Conservation (phyloP, 2,797 vertebrate genomes). For the Dryobates pubescens region DNA sequence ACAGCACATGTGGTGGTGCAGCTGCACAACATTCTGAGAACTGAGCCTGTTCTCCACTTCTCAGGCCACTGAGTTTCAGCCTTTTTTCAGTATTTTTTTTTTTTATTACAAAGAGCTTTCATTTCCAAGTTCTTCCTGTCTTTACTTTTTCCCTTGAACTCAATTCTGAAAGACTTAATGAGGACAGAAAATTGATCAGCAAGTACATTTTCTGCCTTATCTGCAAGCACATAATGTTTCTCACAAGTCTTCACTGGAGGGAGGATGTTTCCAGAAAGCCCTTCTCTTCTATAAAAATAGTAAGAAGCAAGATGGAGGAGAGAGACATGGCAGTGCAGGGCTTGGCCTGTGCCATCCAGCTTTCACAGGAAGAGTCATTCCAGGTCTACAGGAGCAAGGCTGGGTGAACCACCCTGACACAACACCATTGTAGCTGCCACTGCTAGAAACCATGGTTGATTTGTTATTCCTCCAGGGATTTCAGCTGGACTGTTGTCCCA, state of each 20-base stretch:
- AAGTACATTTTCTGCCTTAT: conserved; percentile 20
- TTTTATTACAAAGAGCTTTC: not conserved
- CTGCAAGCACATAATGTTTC: conserved; percentile 36
- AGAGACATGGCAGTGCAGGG: not conserved
- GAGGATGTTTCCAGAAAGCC: not conserved
- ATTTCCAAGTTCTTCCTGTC: conserved; percentile 22
- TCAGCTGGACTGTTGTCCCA: not conserved
- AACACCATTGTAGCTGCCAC: rapidly evolving
- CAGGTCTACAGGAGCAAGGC: not conserved
- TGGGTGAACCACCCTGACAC: not conserved
- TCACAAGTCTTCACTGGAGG: not conserved
- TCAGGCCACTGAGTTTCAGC: not conserved
- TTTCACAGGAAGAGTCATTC: not conserved
- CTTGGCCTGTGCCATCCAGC: not conserved
- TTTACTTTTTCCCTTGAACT: conserved; percentile 25
- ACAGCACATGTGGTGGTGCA: not conserved
- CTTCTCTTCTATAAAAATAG: not conserved
- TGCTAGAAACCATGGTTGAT: not conserved
- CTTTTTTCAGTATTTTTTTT: not conserved
- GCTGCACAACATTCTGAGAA: conserved; percentile 25
- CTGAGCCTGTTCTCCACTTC: not conserved
- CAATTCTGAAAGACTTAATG: conserved; percentile 51
- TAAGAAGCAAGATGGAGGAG: not conserved
- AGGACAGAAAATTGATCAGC: conserved; percentile 45
- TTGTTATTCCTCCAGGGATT: too few species aligned